These are phyloP conservation scores for Pararge aegeria DNA, from an alignment of 1,140 invertebrate genomes.

Conservation along the genomic window DNA sequence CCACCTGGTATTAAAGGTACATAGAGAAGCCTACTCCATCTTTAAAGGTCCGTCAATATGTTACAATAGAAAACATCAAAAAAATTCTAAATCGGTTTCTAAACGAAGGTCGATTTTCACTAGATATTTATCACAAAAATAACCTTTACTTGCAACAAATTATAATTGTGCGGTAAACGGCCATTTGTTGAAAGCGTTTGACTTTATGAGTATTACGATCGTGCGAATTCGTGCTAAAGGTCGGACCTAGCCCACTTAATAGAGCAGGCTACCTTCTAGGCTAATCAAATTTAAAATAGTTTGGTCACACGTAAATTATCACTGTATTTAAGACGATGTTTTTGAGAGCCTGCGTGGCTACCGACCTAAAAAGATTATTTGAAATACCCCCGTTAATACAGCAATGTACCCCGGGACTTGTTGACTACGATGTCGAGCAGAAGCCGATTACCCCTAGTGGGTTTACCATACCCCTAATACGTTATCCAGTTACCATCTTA, in stretches of 20 bases:
- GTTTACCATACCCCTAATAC: no score
- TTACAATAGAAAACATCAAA: no score
- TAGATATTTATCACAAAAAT: background rate
- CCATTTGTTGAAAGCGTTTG: conserved; percentile 13
- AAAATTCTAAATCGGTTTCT: background rate
- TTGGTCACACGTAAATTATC: conserved; percentile 7
- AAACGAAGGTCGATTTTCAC: background rate
- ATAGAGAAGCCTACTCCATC: no score
- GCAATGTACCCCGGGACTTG: no score
- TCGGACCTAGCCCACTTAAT: conserved; percentile 18
- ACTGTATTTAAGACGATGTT: background rate
- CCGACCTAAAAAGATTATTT: no score
- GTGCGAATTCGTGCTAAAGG: conserved; percentile 21
- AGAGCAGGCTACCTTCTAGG: conserved; percentile 6
- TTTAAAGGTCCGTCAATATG: no score
- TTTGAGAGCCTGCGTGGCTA: no score
- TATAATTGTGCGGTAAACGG: conserved; percentile 1
- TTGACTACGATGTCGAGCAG: no score
- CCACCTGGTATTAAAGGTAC: no score
- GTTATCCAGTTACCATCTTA: no score
- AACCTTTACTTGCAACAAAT: conserved; percentile 3
- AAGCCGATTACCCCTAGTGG: no score
- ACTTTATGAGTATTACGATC: conserved; percentile 20
- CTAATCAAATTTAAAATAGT: conserved; percentile 9
- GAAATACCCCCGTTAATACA: no score